Evolutionary conservation across 1,140 invertebrate species (phyloP).

Genomic region (Drosophila aff.): DNA sequence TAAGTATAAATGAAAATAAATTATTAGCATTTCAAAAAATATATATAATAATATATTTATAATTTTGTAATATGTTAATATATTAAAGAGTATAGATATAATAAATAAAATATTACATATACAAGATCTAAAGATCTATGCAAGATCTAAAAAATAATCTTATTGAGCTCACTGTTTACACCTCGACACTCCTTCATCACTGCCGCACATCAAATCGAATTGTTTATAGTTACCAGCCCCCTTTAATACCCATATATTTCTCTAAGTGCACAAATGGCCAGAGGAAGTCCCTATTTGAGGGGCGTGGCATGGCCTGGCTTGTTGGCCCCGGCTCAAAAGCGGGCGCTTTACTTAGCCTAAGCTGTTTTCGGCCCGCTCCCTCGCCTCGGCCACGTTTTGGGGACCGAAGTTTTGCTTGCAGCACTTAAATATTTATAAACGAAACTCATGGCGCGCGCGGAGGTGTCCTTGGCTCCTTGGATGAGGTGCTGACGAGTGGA

Average conservation of each 20-base stretch:
- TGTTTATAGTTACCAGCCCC: background rate
- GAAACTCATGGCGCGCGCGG: constrained; percentile 24
- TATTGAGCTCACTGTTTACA: no score
- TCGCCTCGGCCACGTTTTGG: background rate
- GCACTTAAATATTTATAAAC: constrained; percentile 69
- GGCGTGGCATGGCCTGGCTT: constrained; percentile 24
- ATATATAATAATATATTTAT: no score
- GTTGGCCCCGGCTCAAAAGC: constrained; percentile 27
- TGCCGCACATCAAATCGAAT: background rate
- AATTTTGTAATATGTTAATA: no score
- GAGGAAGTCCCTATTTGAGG: background rate
- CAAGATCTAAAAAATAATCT: no score
- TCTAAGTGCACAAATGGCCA: background rate
- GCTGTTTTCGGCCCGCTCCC: constrained; percentile 16
- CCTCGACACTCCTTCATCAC: no score
- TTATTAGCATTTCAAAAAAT: no score
- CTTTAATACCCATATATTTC: background rate
- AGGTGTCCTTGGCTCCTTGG: constrained; percentile 4
- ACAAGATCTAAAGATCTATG: no score
- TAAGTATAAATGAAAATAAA: no score
- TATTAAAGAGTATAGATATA: no score
- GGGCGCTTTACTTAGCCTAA: constrained; percentile 58
- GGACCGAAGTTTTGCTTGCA: constrained; percentile 51
- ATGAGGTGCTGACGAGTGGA: constrained; percentile 40
- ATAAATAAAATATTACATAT: no score